Base-by-base conservation (phyloP, 2,888 invertebrate genomes). In the Harpalus rufipes region DNA sequence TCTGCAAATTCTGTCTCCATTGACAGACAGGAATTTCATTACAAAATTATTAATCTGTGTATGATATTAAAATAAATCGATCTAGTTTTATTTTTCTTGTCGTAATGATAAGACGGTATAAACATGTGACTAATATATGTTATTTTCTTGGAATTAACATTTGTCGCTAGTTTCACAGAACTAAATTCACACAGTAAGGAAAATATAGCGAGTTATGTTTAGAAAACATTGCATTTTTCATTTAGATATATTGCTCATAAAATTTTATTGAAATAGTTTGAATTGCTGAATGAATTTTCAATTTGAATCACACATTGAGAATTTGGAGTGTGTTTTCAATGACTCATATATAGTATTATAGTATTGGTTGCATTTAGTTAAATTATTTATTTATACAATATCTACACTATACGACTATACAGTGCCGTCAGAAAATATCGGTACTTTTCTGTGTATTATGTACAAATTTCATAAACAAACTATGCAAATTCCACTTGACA, bases 1-100 rank as follows among this genome's bases (percentile, higher is more conserved):
- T 80, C 25, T 80, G 80, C 61, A 80, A 68, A 68, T 68, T 21
- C 10, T 41, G n/a, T 68, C 32, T 32, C 32, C 78, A 78, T 78
- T 56, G 78, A 78, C 21, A 51, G 32, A 56, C 41, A 74, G 5
- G 44, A 74, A 51, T 74, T 32, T 78, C 0, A 78, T 78, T 56
- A 56, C 25, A 56, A 78, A 78, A 58, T 78, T 51, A 51, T 12
- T 51, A 51, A 51, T 51, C 44, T 51, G 44, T 51, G 44, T 51
- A 51, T 51, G 44, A 51, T 12, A 51, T 51, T 51, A 51, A 51
- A 51, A 51, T 51, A 51, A 51, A 51, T 51, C 10, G 44, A 8
- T 51, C 8, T 51, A 12, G 10, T 12, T 51, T 51, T 51, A 10
- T 51, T 51, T 51, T 51, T 51, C 44, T 8, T 51, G 44, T 51